A percentile compares a stretch with the other conserved stretches of the same genome.
Conservation (phyloP, 2,888 invertebrate genomes). For the Drosophila lacicola region DNA sequence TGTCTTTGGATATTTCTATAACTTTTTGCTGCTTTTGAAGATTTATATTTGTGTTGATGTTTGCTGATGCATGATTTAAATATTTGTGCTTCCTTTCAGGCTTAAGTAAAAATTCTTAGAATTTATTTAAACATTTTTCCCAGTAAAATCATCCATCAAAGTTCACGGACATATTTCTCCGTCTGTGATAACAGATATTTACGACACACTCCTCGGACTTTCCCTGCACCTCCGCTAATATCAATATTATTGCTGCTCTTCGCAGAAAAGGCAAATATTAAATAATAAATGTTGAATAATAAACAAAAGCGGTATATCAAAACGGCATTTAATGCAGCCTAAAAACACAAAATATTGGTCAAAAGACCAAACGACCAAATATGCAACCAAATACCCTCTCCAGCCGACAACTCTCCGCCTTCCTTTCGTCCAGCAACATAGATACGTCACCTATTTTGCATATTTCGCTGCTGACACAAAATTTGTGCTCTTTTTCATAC, state of each 20-base stretch:
- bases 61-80: constrained; percentile 17
- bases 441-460: constrained; percentile 43
- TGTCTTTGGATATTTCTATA: background rate
- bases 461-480: constrained; percentile 46
- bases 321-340: constrained; percentile 33
- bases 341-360: constrained; percentile 41
- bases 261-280: constrained; percentile 34
- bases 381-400: constrained; percentile 11
- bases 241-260: constrained; percentile 15
- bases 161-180: constrained; percentile 36
- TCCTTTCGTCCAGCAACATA: background rate
- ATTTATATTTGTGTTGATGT: constrained; percentile 16
- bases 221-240: constrained; percentile 6
- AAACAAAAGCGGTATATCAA: constrained; percentile 21
- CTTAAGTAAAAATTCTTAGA: constrained; percentile 17
- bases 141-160: constrained; percentile 10
- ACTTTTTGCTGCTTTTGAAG: background rate
- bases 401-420: too few species aligned
- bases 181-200: constrained; percentile 29
- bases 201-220: constrained; percentile 1
- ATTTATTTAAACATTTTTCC: constrained; percentile 18
- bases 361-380: constrained; percentile 23
- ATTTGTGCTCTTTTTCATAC: constrained; percentile 28
- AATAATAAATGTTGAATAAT: constrained; percentile 53
- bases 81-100: constrained; percentile 9